These are phyloP conservation scores for Crotalus horridus DNA, from an alignment of 2,113 vertebrate genomes.

Conservation along the genomic window DNA sequence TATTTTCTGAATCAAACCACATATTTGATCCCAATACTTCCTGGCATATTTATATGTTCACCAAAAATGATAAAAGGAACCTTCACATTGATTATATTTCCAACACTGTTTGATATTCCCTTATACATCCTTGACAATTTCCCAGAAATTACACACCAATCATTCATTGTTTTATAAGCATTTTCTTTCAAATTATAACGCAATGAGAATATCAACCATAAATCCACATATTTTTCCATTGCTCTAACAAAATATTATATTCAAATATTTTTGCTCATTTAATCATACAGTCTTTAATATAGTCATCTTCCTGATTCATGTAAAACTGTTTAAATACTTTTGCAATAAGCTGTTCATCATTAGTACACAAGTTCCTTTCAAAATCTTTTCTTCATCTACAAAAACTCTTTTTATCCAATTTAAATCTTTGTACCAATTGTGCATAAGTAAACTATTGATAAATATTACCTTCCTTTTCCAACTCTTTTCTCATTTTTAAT, in stretches of 20 bases:
- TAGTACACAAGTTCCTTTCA: neutral
- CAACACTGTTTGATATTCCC: neutral
- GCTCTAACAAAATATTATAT: neutral
- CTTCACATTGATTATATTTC: neutral
- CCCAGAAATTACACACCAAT: neutral
- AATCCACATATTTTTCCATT: neutral
- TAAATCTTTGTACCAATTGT: neutral
- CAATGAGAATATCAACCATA: neutral
- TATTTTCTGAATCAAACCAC: neutral
- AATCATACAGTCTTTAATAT: neutral
- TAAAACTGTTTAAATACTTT: neutral
- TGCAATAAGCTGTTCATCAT: neutral
- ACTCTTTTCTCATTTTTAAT: too few relatives aligned
- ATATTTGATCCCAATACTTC: neutral
- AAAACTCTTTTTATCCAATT: neutral
- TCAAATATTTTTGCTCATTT: neutral
- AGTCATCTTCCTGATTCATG: neutral
- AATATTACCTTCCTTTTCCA: neutral
- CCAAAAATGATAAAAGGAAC: neutral
- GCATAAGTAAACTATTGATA: neutral
- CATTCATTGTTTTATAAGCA: neutral
- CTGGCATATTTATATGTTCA: neutral
- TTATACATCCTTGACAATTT: neutral
- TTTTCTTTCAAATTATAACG: neutral
- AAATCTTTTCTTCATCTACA: too few relatives aligned